Base-by-base conservation (phyloP, 2,888 invertebrate species). In the Oegoconia quadripuncta region DNA sequence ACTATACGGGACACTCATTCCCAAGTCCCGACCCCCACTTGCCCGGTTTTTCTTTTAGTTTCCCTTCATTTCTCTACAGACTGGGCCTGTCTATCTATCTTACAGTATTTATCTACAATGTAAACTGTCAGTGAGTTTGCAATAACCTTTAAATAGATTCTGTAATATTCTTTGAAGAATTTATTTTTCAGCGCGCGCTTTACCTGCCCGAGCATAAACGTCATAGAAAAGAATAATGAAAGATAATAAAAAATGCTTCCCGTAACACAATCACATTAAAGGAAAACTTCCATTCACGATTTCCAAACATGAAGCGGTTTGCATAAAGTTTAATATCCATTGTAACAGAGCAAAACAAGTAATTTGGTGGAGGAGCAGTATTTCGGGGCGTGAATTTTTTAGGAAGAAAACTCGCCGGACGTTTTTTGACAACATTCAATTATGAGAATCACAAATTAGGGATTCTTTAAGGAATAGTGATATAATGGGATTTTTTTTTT, bases 361-460 rank as follows among this genome's bases (percentile, higher is more conserved):
- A 59, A 62, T 64, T 64, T 48, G 40, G 42, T 47, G 29, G 41
- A 47, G 27, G 41, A 48, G 52, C 52, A 52, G 58, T 37, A 41
- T 35, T 46, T 37, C 54, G 48, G 50, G 46, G 48, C 49, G 55
- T 67, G 63, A 64, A 60, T 64, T 68, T 64, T 63, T 60, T 23
- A 3, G 9, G 9, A 41, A 50, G 53, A 55, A 64, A 59, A 60
- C 50, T 62, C 60, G 30, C 42, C 50, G 54, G 50, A 48, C 67
- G 57, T 66, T 64, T 60, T 69, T 62, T 64, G 68, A 74, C 67
- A 74, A 65, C 62, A 67, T 74, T 73, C 69, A 74, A 75, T 75
- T 74, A 74, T 60, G 58, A 65, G 62, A 62, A 64, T 67, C 63
- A 55, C 64, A 66, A 72, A 69, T 73, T 70, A 71, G 63, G 59